These are phyloP conservation scores for Platysternon megacephalum DNA, from an alignment of 2,113 vertebrate species.

Conservation along the genomic window DNA sequence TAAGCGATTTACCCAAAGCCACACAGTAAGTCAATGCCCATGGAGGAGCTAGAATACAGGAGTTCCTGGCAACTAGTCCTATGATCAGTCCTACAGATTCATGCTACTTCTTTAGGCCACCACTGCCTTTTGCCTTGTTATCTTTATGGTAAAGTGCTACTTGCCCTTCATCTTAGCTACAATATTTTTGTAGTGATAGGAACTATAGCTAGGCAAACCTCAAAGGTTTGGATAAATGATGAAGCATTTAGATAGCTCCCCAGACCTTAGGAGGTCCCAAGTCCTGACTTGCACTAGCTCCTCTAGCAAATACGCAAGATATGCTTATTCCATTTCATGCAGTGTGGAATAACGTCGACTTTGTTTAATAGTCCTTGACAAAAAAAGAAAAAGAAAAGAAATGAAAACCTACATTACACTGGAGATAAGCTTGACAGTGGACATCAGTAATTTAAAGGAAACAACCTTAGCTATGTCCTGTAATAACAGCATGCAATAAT, in stretches of 20 bases:
- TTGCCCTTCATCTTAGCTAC: not conserved
- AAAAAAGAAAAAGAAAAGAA: not conserved
- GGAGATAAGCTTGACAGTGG: not conserved
- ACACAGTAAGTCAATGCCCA: not conserved
- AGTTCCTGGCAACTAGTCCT: not conserved
- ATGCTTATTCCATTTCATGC: not conserved
- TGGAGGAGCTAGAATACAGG: not conserved
- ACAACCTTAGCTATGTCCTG: too few relatives aligned
- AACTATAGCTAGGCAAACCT: not conserved
- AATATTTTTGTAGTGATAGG: not conserved
- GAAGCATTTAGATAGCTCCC: not conserved
- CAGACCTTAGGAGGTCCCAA: not conserved
- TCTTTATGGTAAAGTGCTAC: not conserved
- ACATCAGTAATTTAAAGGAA: not conserved
- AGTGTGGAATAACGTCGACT: not conserved
- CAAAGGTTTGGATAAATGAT: not conserved
- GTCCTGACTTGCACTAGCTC: not conserved
- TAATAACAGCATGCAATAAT: not conserved
- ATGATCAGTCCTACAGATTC: not conserved
- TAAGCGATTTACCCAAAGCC: slow-evolving; percentile 32
- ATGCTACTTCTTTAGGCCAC: not conserved
- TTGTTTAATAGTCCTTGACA: not conserved
- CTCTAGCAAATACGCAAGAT: not conserved
- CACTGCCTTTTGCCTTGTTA: not conserved
- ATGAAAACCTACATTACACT: not conserved